Percentiles rank a stretch among this genome's conserved stretches.
phyloP scores from a whole-genome alignment of 2,888 invertebrate species.

The Dolichomitus sp. region DNA sequence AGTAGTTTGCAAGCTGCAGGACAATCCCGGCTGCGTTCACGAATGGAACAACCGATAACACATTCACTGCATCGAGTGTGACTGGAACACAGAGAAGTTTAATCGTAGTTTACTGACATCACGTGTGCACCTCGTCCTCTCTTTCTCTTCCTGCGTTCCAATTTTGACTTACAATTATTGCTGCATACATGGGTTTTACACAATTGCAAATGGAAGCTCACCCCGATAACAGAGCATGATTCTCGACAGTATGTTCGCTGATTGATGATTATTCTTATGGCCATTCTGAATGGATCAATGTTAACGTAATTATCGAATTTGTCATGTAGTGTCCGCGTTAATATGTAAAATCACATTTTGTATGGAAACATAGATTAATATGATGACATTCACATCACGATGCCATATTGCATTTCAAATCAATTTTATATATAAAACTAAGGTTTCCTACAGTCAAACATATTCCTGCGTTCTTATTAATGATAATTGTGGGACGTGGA shows the following conservation, averaged over 20 bases:
- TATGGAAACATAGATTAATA: neutral
- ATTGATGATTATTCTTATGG: conserved; percentile 17
- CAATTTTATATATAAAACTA: too few relatives aligned
- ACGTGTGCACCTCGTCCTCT: conserved; percentile 37
- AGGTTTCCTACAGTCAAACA: too few relatives aligned
- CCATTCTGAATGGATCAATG: neutral
- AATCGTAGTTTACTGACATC: conserved; percentile 72
- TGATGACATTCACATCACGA: neutral
- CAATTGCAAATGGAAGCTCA: conserved; percentile 28
- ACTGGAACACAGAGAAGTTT: conserved; percentile 68
- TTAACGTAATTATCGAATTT: neutral
- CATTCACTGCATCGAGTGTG: conserved; percentile 40
- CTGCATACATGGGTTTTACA: conserved; percentile 29
- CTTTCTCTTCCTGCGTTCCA: conserved; percentile 45
- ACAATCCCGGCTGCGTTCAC: conserved; percentile 55
- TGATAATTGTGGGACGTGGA: too few relatives aligned
- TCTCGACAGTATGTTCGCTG: conserved; percentile 5
- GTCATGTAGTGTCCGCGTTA: neutral
- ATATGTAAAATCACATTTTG: neutral
- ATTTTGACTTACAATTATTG: conserved; percentile 61
- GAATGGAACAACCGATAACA: conserved; percentile 64
- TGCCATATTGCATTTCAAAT: neutral
- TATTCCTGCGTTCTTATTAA: too few relatives aligned
- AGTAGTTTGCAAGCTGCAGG: conserved; percentile 29
- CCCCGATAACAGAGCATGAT: conserved; percentile 24